phyloP scores from a whole-genome alignment of 64 coral and sea anemone species.

The Porites lutea region DNA sequence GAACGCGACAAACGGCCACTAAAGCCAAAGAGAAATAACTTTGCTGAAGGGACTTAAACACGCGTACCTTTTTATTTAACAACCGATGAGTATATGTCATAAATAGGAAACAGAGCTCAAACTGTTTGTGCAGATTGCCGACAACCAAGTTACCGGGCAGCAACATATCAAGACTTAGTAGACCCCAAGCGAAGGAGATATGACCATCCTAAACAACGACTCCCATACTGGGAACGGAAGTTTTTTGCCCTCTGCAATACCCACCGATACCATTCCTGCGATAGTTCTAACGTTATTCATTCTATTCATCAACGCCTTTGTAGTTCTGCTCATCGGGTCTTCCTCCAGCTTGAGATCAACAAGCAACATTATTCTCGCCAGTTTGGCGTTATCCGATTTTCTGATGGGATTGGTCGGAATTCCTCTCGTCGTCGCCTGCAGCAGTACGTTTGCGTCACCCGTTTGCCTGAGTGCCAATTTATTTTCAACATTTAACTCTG shows the following conservation, averaged over 20 bases:
- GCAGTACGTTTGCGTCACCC: neutral
- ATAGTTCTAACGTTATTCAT: constrained; percentile 32
- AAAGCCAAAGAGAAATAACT: too few species aligned
- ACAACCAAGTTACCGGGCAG: too few species aligned
- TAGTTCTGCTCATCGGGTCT: constrained; percentile 17
- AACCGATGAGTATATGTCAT: too few species aligned
- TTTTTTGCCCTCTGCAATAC: neutral
- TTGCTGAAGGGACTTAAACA: too few species aligned
- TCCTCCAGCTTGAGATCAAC: constrained; percentile 21
- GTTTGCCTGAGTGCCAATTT: constrained; percentile 26
- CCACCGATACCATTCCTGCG: constrained; percentile 8
- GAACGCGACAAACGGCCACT: too few species aligned
- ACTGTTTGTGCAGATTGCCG: too few species aligned
- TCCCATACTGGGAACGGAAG: neutral
- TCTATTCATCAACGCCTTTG: constrained; percentile 36
- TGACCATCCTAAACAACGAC: too few species aligned
- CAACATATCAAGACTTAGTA: too few species aligned
- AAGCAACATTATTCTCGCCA: constrained; percentile 64
- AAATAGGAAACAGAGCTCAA: too few species aligned
- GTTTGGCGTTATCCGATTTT: constrained; percentile 59
- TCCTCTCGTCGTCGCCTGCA: constrained; percentile 51
- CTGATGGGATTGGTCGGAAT: constrained; percentile 48
- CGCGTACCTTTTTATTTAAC: too few species aligned
- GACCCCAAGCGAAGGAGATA: too few species aligned
- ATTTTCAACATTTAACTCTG: constrained; percentile 53